Base-by-base conservation (phyloP, 2,888 invertebrate species). In the Drosophila robusta region DNA sequence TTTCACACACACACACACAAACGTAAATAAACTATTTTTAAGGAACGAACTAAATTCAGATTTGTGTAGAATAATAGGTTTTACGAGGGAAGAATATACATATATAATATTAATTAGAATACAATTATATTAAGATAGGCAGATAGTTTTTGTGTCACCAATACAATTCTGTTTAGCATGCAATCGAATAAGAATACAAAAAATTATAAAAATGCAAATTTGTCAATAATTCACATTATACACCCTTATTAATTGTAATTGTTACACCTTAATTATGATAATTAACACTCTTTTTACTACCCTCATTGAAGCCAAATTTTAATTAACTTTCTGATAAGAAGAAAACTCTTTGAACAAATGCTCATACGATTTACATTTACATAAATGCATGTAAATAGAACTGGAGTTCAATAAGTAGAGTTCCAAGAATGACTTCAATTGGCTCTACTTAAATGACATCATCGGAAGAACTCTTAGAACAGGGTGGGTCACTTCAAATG, bases 381-480 rank as follows among this genome's bases (percentile, higher is more conserved):
- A 46, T 11, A 26, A 9, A 24, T 12, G 8, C 39, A 46, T 55
- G 14, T 14, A 14, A 46, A 29, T 24, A 26, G 47, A 32, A n/a
- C 41, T 29, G 7, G 18, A 42, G 29, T 29, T 49, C 6, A 47
- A 41, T 50, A 11, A 22, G 22, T 47, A 18, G 18, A 44, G 12
- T 44, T 60, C 4, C 24, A 54, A 18, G 8, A 44, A 61, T 46
- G 12, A 61, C 42, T 74, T 63, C 56, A 74, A 68, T 58, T 65
- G 50, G 32, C 49, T 47, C 26, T 36, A 61, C 56, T 57, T 55
- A 38, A 41, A 77, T 75, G 75, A 75, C 75, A 69, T 75, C 75
- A 75, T 64, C 78, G 32, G 22, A 62, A 38, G 54, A 66, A 42
- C 61, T 57, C 50, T 39, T 42, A n/a, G 9, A 42, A 44, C 4